Conservation (phyloP, 1,140 invertebrate species). For the Solenopsis fugax region DNA sequence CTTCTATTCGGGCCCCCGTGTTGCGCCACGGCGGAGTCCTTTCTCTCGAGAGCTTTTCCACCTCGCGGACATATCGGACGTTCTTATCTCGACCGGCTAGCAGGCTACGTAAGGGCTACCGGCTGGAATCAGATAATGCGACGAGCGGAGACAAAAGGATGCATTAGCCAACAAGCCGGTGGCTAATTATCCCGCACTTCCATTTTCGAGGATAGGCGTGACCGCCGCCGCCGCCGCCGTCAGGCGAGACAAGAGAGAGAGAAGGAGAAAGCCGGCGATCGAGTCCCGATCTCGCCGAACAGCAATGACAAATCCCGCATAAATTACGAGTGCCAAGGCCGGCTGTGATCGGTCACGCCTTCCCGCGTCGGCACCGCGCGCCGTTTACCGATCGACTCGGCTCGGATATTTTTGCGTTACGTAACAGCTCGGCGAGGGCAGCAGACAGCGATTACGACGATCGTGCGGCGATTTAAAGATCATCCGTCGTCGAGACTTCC, state of each 20-base stretch:
- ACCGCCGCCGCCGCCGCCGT: conserved; percentile 32
- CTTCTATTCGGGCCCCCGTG: background rate
- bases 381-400: conserved; percentile 48
- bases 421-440: conserved; percentile 46
- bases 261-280: conserved; percentile 19
- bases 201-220: conserved; percentile 79
- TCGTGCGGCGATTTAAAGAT: conserved; percentile 44
- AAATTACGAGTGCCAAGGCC: conserved; percentile 79
- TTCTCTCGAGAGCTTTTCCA: conserved; percentile 70
- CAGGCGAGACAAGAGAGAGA: background rate
- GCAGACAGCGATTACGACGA: conserved; percentile 10
- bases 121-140: conserved; percentile 65
- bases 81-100: conserved; percentile 75
- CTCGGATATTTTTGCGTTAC: conserved; percentile 56
- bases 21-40: conserved; percentile 46
- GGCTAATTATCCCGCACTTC: conserved; percentile 82
- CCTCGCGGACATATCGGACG: conserved; percentile 69
- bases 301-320: conserved; percentile 83
- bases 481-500: conserved; percentile 21
- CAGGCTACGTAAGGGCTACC: conserved; percentile 68
- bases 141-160: conserved; percentile 77
- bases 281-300: conserved; percentile 40
- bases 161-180: conserved; percentile 80
- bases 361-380: conserved; percentile 46
- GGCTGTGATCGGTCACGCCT: conserved; percentile 73